Evolutionary conservation across 1,140 invertebrate species (phyloP).

Genomic region (Solen grandis): DNA sequence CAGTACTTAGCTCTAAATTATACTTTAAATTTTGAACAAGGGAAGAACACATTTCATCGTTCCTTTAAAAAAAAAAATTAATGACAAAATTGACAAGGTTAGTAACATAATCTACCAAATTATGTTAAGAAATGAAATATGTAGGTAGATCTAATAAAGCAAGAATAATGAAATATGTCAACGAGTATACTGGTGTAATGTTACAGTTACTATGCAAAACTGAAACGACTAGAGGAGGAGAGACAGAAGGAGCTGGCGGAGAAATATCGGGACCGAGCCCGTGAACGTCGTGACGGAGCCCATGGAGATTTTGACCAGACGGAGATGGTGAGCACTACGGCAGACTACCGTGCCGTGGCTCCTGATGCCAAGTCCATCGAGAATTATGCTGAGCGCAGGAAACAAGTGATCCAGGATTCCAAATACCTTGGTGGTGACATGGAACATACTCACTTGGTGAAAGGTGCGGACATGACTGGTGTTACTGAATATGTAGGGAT

Average conservation of each 20-base stretch:
- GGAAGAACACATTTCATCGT: too few species aligned
- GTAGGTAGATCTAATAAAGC: too few species aligned
- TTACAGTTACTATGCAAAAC: conserved; percentile 95
- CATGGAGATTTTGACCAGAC: conserved; percentile 90
- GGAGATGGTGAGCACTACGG: conserved; percentile 92
- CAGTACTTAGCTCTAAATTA: too few species aligned
- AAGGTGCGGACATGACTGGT: conserved; percentile 83
- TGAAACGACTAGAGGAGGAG: conserved; percentile 97
- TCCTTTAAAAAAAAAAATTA: too few species aligned
- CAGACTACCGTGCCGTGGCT: conserved; percentile 96
- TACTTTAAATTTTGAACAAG: too few species aligned
- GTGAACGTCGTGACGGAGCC: conserved; percentile 94
- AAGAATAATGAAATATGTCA: too few species aligned
- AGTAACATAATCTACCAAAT: too few species aligned
- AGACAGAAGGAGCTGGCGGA: conserved; percentile 97
- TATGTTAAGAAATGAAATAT: too few species aligned
- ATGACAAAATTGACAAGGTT: too few species aligned
- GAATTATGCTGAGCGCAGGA: conserved; percentile 96
- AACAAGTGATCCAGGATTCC: conserved; percentile 98
- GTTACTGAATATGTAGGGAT: too few species aligned
- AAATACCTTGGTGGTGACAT: conserved; percentile 99
- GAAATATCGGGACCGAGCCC: conserved; percentile 94
- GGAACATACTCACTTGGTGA: conserved; percentile 99
- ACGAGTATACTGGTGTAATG: too few species aligned
- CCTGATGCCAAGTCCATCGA: conserved; percentile 94